Percentiles rank a stretch among this genome's conserved stretches.
Conservation (phyloP, 64 coral and sea anemone species). For the Dendrophyllia cribrosa region DNA sequence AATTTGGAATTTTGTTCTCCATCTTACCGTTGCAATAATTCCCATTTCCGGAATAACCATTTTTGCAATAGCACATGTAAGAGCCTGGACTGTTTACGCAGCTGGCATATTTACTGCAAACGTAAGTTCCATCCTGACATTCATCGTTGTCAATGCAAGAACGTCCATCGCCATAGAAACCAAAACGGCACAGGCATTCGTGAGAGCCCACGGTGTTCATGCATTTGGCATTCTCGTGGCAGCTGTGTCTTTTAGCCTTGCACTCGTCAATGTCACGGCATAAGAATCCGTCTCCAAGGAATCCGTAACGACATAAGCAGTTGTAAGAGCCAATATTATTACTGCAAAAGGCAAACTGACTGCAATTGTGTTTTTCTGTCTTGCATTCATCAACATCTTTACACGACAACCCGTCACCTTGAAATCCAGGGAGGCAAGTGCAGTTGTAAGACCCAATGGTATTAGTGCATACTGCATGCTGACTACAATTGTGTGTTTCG, state of each 20-base stretch:
- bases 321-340: constrained; percentile 12
- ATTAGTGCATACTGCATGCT: constrained; percentile 16
- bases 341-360: not conserved
- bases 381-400: not conserved
- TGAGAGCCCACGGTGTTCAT: not conserved
- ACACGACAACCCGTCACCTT: not conserved
- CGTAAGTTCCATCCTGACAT: not conserved
- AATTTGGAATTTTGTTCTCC: not conserved
- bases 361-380: not conserved
- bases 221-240: not conserved
- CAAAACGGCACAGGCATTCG: not conserved
- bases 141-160: not conserved
- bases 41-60: not conserved
- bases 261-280: constrained; percentile 31
- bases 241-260: not conserved
- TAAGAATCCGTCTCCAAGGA: not conserved
- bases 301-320: constrained; percentile 16
- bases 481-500: not conserved
- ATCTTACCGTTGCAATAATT: not conserved
- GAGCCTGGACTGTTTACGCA: not conserved
- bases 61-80: not conserved
- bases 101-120: not conserved
- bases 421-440: constrained; percentile 2
- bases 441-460: constrained; percentile 6
- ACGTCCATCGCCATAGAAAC: constrained; percentile 1